Evolutionary conservation across 1,140 invertebrate species (phyloP).

Genomic region (Ridgeia piscesae): DNA sequence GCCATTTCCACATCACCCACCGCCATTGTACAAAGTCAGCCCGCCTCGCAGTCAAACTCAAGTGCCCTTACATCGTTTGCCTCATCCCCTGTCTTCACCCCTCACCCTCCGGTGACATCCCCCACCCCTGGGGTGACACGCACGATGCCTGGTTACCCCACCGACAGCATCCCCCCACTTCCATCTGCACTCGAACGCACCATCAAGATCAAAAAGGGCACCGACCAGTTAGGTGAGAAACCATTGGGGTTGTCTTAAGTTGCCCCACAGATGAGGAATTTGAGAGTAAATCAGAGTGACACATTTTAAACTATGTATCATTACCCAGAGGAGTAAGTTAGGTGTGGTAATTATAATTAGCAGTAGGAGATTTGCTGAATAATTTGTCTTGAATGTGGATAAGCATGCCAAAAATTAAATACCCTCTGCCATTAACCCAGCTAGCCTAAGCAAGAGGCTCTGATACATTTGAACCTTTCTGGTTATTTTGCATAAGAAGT

Average conservation of each 20-base stretch:
- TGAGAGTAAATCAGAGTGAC: too few species aligned
- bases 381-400: too few species aligned
- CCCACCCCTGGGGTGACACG: background rate
- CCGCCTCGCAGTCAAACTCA: slow-evolving; percentile 29
- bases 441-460: too few species aligned
- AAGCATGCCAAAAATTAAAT: too few species aligned
- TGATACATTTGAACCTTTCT: too few species aligned
- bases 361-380: too few species aligned
- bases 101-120: background rate
- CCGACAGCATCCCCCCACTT: slow-evolving; percentile 38
- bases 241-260: background rate
- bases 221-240: slow-evolving; percentile 63
- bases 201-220: slow-evolving; percentile 65
- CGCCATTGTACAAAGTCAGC: background rate
- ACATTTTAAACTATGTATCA: too few species aligned
- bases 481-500: too few species aligned
- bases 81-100: slow-evolving; percentile 21
- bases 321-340: too few species aligned
- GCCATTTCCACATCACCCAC: background rate
- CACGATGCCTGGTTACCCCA: background rate
- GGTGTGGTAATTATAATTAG: too few species aligned
- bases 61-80: slow-evolving; percentile 52
- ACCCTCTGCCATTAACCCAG: too few species aligned
- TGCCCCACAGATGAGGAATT: too few species aligned
- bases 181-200: slow-evolving; percentile 65